Conservation (phyloP, 2,113 vertebrate species). For the Dicaeum eximium region DNA sequence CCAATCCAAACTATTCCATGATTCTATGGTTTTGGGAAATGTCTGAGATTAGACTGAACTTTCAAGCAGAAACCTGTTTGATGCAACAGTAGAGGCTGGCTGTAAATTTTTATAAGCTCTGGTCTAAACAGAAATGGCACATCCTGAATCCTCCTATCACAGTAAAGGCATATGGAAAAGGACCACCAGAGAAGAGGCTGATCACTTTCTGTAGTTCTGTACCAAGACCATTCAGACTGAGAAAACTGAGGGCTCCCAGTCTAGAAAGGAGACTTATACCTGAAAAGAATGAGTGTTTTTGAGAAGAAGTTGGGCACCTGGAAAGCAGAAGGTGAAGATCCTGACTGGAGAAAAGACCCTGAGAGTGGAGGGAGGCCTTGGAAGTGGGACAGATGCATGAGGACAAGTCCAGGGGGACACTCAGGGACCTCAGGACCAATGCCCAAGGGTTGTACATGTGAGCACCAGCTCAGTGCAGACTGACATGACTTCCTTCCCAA, state of each 20-base stretch:
- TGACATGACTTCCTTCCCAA: background rate
- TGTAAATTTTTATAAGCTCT: background rate
- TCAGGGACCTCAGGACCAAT: background rate
- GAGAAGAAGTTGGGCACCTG: background rate
- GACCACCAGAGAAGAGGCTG: background rate
- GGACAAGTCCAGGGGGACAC: background rate
- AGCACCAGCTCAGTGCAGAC: background rate
- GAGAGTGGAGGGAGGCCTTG: background rate
- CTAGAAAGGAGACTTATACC: background rate
- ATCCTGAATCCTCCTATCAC: background rate
- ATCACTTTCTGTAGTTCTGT: background rate
- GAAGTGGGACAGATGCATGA: background rate
- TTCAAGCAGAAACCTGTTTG: background rate
- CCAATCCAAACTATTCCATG: background rate
- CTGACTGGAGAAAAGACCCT: background rate
- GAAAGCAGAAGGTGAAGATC: background rate
- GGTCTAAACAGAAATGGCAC: background rate
- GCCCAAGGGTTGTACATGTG: rapidly evolving
- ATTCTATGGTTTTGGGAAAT: background rate
- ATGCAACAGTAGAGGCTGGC: background rate
- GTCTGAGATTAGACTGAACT: background rate
- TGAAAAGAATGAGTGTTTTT: background rate
- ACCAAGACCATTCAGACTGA: background rate
- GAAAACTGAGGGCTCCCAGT: background rate
- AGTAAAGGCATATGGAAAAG: background rate